Base-by-base conservation (phyloP, 2,113 vertebrate genomes). In the Psephotus haematonotus region DNA sequence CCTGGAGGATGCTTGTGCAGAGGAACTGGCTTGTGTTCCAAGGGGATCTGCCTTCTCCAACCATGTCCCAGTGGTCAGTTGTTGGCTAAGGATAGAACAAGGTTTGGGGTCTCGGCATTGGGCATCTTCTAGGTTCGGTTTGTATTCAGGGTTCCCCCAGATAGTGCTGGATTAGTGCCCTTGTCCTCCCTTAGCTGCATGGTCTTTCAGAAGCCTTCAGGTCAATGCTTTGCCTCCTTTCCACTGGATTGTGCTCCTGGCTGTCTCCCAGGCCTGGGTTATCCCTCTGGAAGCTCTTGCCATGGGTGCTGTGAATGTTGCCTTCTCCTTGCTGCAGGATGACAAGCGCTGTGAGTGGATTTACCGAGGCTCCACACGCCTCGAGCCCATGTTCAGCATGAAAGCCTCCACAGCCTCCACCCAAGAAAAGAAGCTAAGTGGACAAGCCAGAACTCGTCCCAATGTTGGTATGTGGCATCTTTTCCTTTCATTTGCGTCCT, bases 331-430 rank as follows among this genome's bases (percentile, higher is more conserved):
- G n/a, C 88, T 65, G 6, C 94, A 99, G 98, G 99, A 99, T 71
- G 99, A 99, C 92, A 99, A 99, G 76, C 98, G 99, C 31, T 99
- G 99, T 15, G 99, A 99, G 96, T 99, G 99, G 99, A 99, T 99
- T 95, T 99, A 99, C 77, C 97, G 99, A 25, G 99, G 99, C 7
- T 99, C 99, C 59, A 99, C 99, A 0, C 98, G 99, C 53, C 97
- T 99, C 13, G 99, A 99, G 97, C 99, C 99, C 35, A 99, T 99
- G 99, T 99, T 99, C 97, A 99, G 99, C 97, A 98, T 99, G 98
- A 99, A 99, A 97, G 98, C 99, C 35, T 99, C 99, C 75, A 98
- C 99, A 0, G 99, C 99, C 46, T 99, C 98, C 96, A 97, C 98
- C 7, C 98, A 99, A 60, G 99, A 99, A 46, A 99, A 99, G 97